Percentiles rank a stretch among this genome's conserved stretches.
phyloP scores from a whole-genome alignment of 2,888 invertebrate genomes.

The Neocrepidodera transversa region DNA sequence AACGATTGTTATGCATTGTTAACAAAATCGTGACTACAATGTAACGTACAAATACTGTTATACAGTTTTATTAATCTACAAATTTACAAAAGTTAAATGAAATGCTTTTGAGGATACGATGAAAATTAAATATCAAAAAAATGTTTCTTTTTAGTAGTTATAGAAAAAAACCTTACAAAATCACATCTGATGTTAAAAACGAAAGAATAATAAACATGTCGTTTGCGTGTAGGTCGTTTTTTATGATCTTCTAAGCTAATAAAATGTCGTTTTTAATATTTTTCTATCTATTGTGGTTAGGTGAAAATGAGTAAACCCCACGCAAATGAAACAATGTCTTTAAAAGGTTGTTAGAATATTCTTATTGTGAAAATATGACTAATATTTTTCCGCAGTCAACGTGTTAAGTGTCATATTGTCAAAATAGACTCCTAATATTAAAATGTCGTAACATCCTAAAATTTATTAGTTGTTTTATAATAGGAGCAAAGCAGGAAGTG shows the following conservation, averaged over 20 bases:
- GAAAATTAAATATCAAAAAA: too few species aligned
- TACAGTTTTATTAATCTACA: not conserved
- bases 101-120: too few species aligned
- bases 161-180: too few species aligned
- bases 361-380: not conserved
- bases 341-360: not conserved
- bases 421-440: not conserved
- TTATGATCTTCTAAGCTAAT: not conserved
- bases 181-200: too few species aligned
- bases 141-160: too few species aligned
- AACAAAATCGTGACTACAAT: constrained; percentile 10
- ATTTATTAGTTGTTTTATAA: not conserved
- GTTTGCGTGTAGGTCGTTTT: not conserved
- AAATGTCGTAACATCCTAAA: not conserved
- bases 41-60: not conserved
- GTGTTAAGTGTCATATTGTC: not conserved
- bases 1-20: constrained; percentile 3
- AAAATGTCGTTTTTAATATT: not conserved
- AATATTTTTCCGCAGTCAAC: not conserved
- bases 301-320: not conserved
- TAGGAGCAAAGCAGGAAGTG: not conserved
- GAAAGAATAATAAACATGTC: too few species aligned
- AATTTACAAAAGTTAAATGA: too few species aligned
- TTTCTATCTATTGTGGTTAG: not conserved
- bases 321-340: not conserved